These are phyloP conservation scores for Osmoderma eremita DNA, from an alignment of 2,888 invertebrate genomes.

Conservation along the genomic window DNA sequence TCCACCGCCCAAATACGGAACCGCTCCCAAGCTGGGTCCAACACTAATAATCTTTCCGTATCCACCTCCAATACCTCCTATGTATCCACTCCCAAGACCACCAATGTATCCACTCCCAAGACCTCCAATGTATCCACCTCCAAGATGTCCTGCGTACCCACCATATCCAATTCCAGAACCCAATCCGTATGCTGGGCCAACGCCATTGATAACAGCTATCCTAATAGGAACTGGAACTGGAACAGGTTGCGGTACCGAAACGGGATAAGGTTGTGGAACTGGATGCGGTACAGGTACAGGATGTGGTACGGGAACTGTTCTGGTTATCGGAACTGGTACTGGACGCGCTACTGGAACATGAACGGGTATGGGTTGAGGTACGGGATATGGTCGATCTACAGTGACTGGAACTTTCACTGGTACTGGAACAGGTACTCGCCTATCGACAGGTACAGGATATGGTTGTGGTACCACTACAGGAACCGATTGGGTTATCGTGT, in stretches of 20 bases:
- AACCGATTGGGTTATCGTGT: slow-evolving; percentile 52
- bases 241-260: slow-evolving; percentile 58
- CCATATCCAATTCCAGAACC: slow-evolving; percentile 27
- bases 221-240: slow-evolving; percentile 55
- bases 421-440: slow-evolving; percentile 52
- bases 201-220: slow-evolving; percentile 47
- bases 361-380: slow-evolving; percentile 50
- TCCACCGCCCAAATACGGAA: slow-evolving; percentile 33
- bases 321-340: slow-evolving; percentile 52
- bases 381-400: slow-evolving; percentile 51
- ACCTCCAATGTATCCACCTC: slow-evolving; percentile 41
- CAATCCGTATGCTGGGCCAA: slow-evolving; percentile 42
- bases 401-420: slow-evolving; percentile 52
- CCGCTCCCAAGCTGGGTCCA: slow-evolving; percentile 22
- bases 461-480: slow-evolving; percentile 52
- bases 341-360: slow-evolving; percentile 49
- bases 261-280: slow-evolving; percentile 52
- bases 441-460: slow-evolving; percentile 50
- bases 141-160: slow-evolving; percentile 41
- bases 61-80: slow-evolving; percentile 18
- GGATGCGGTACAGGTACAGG: slow-evolving; percentile 49
- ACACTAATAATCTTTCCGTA: slow-evolving; percentile 18
- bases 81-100: slow-evolving; percentile 44
- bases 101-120: slow-evolving; percentile 27
- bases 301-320: slow-evolving; percentile 53